Base-by-base conservation (phyloP, 2,888 invertebrate species). In the Conchocele bisecta region DNA sequence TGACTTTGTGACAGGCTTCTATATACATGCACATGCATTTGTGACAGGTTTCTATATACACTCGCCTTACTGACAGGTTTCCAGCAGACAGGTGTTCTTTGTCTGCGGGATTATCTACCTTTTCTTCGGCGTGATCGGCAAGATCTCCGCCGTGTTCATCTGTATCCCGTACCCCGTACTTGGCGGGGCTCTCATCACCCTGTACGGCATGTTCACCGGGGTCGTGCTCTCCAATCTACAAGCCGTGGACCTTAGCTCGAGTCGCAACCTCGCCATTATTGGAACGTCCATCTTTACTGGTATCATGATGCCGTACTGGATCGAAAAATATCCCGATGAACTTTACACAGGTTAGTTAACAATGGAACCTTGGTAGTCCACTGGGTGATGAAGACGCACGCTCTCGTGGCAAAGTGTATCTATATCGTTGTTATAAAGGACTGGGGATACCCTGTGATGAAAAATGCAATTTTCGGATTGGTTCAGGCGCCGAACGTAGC, bases 261-360 rank as follows among this genome's bases (percentile, higher is more conserved):
- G 96, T 0, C 92, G 97, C 51, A 97, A 97, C 92, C 92, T 97
- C 50, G 96, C 96, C 90, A 96, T 97, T 80, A 93, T 97, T 33
- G 97, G 97, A 28, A 94, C 96, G 85, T 95, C 96, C 6, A 93
- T 97, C 72, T 96, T 97, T 92, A 95, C 96, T 83, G 96, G 96
- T 3, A 89, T 96, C 92, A 93, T 88, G 72, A 77, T 91, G 4
- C 83, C 85, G 1, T 41, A 75, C 51, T 84, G 81, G 83, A 41
- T 85, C 2, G 59, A 68, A 24, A 66, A 57, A 9, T 75, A 72
- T 37, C 79, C 81, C 0, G 60, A 61, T 5, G 69, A 44, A 13
- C 68, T 86, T 3, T 17, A 83, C 17, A 83, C 85, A 51, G 86
- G 86, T 63, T 35, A 24, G 28, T 20, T 35, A 35, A 13, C 11